phyloP scores from a whole-genome alignment of 1,140 invertebrate species.

The Metaphire vulgaris region DNA sequence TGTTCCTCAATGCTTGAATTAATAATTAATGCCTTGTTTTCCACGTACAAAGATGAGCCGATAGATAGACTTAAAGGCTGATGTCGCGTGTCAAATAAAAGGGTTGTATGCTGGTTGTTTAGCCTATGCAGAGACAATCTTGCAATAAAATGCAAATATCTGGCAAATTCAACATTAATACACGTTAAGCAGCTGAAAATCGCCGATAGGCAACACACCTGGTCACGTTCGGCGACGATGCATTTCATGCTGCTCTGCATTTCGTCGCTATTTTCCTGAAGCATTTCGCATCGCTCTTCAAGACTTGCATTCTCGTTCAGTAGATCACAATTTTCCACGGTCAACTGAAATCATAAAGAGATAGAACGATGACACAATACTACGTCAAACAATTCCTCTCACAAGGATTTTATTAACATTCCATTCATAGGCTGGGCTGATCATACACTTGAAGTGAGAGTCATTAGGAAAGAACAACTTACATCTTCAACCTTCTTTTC shows the following conservation, averaged over 20 bases:
- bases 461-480: background rate
- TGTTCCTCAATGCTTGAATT: no score
- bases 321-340: background rate
- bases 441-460: background rate
- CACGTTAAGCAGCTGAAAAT: no score
- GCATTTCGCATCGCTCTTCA: background rate
- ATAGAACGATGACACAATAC: background rate
- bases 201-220: no score
- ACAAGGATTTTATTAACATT: background rate
- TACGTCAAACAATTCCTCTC: background rate
- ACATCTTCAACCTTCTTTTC: background rate
- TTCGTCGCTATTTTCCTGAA: background rate
- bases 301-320: background rate
- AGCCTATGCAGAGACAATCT: no score
- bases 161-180: no score
- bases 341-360: background rate
- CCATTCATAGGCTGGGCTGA: background rate
- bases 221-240: background rate
- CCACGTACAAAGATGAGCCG: no score
- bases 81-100: no score
- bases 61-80: no score
- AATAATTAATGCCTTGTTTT: no score
- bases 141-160: no score
- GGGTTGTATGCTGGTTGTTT: no score
- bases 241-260: background rate